These are phyloP conservation scores for Molothrus aeneus DNA, from an alignment of 2,797 vertebrate genomes.

Conservation along the genomic window DNA sequence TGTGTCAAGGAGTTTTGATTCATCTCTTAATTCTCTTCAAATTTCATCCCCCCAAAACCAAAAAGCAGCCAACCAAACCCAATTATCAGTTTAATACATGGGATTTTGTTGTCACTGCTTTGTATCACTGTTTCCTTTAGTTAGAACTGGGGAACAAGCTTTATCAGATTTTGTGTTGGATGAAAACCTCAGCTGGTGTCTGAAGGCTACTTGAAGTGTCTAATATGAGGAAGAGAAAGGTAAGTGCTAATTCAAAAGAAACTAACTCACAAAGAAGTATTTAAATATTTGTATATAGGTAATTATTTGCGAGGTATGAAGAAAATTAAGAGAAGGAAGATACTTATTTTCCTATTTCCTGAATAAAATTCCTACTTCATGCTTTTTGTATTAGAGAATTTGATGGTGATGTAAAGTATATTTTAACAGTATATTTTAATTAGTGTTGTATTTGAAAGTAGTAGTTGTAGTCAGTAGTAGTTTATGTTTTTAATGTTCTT, in stretches of 20 bases:
- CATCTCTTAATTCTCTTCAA: background rate
- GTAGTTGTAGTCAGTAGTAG: background rate
- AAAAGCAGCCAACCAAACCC: background rate
- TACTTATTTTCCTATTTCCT: background rate
- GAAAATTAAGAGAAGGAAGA: background rate
- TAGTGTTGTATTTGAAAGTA: background rate
- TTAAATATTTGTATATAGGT: background rate
- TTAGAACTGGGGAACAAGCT: background rate
- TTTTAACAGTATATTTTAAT: background rate
- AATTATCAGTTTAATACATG: background rate
- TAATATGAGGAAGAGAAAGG: constrained; percentile 52
- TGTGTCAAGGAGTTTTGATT: background rate
- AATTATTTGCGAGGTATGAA: background rate
- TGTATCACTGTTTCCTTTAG: constrained; percentile 6
- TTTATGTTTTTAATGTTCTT: background rate
- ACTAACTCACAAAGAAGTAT: background rate
- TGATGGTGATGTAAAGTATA: background rate
- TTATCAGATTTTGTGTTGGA: constrained; percentile 36
- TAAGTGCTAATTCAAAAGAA: constrained; percentile 50
- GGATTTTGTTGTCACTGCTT: constrained; percentile 43
- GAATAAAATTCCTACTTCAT: background rate
- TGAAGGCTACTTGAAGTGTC: constrained; percentile 38
- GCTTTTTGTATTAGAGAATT: background rate
- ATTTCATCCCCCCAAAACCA: background rate
- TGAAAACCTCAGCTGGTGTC: constrained; percentile 52